phyloP scores from a whole-genome alignment of 1,140 invertebrate genomes.

The Hylyphantes graminicola region DNA sequence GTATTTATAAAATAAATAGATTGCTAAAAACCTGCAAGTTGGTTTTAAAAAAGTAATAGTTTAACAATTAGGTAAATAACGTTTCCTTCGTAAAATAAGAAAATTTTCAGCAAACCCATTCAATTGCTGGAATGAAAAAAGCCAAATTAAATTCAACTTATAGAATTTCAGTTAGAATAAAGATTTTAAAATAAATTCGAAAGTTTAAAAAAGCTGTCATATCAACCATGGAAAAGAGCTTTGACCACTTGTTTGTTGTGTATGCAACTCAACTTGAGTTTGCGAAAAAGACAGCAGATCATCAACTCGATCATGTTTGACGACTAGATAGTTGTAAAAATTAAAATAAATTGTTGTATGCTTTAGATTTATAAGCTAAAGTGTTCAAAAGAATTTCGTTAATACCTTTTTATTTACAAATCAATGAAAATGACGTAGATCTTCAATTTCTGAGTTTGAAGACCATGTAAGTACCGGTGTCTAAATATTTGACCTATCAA shows the following conservation, averaged over 20 bases:
- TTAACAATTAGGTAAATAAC: no score
- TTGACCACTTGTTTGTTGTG: constrained; percentile 43
- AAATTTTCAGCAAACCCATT: no score
- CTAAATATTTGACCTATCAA: constrained; percentile 33
- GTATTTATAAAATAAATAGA: no score
- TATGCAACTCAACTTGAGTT: constrained; percentile 43
- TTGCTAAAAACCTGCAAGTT: no score
- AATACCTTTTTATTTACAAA: not conserved
- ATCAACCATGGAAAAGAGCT: not conserved
- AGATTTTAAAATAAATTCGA: no score
- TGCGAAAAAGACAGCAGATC: constrained; percentile 42
- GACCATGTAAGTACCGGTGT: constrained; percentile 41
- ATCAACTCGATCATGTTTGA: constrained; percentile 26
- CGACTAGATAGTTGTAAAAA: not conserved
- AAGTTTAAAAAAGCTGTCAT: not conserved
- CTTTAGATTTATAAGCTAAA: not conserved
- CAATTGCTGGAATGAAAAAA: no score
- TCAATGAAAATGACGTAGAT: constrained; percentile 15
- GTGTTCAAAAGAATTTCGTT: constrained; percentile 4
- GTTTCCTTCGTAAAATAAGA: no score
- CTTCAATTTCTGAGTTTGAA: not conserved
- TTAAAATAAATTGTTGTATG: constrained; percentile 12
- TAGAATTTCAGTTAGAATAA: no score
- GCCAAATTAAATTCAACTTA: no score
- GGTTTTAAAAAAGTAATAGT: no score